These are phyloP conservation scores for Cyclophora albipunctata DNA, from an alignment of 2,888 invertebrate genomes.

Conservation along the genomic window DNA sequence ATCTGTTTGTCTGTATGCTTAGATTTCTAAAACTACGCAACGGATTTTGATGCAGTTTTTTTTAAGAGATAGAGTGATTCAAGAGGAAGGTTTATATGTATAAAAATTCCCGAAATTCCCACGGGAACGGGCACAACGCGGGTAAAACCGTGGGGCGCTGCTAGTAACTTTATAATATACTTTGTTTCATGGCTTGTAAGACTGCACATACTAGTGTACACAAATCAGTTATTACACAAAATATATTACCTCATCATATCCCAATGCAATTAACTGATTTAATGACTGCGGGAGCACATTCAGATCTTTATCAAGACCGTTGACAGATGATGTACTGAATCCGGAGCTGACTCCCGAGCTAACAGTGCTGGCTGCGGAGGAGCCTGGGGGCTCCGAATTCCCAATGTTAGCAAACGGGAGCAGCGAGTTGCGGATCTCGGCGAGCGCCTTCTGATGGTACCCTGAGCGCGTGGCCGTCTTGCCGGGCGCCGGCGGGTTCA, in stretches of 20 bases:
- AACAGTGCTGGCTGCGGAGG: slow-evolving; percentile 85
- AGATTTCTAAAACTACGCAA: too few species aligned
- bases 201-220: slow-evolving; percentile 12
- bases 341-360: slow-evolving; percentile 75
- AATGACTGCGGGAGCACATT: slow-evolving; percentile 79
- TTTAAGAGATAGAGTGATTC: too few species aligned
- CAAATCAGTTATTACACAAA: too few species aligned
- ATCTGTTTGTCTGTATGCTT: too few species aligned
- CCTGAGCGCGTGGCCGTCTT: slow-evolving; percentile 83
- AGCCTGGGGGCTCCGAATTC: slow-evolving; percentile 78
- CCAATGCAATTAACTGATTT: slow-evolving; percentile 80
- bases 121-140: too few species aligned
- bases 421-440: slow-evolving; percentile 88
- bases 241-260: slow-evolving; percentile 81
- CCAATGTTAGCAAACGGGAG: slow-evolving; percentile 85
- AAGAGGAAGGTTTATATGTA: too few species aligned
- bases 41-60: too few species aligned
- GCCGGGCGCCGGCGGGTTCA: slow-evolving; percentile 79
- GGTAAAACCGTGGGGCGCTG: too few species aligned
- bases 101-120: too few species aligned
- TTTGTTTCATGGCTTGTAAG: too few species aligned
- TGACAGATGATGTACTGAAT: slow-evolving; percentile 75
- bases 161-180: too few species aligned
- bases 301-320: slow-evolving; percentile 79
- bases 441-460: slow-evolving; percentile 91